Evolutionary conservation across 2,797 vertebrate species (phyloP).

Genomic region (Threskiornis aethiopicus): DNA sequence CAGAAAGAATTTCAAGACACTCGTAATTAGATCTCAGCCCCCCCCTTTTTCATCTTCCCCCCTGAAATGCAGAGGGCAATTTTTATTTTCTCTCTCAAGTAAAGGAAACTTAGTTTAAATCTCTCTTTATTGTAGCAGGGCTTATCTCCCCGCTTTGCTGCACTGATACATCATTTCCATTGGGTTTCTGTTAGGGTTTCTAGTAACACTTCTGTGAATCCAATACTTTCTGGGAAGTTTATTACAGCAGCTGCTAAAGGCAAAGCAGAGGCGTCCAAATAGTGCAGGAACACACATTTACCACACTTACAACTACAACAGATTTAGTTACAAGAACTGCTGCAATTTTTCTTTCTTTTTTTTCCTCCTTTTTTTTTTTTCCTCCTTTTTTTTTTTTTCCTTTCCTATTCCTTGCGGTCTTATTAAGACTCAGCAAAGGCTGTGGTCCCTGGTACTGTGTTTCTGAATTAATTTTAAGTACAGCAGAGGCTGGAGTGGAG

Average conservation of each 20-base stretch:
- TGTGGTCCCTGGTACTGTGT: not conserved
- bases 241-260: slow-evolving; percentile 43
- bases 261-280: not conserved
- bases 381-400: not conserved
- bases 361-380: too few species aligned
- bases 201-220: slow-evolving; percentile 6
- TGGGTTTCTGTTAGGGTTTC: slow-evolving; percentile 11
- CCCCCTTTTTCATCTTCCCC: not conserved
- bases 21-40: slow-evolving; percentile 59
- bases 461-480: slow-evolving; percentile 58
- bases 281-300: not conserved
- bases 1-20: slow-evolving; percentile 68
- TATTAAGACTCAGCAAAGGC: not conserved
- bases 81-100: slow-evolving; percentile 37
- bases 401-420: not conserved
- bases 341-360: not conserved
- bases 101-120: not conserved
- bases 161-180: not conserved
- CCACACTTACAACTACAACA: not conserved
- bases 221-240: slow-evolving; percentile 45
- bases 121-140: not conserved
- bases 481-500: not conserved
- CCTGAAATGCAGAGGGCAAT: not conserved
- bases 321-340: slow-evolving; percentile 36
- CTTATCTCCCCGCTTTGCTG: slow-evolving; percentile 5